phyloP scores from a whole-genome alignment of 2,113 vertebrate species.

The Lagenorhynchus albirostris region DNA sequence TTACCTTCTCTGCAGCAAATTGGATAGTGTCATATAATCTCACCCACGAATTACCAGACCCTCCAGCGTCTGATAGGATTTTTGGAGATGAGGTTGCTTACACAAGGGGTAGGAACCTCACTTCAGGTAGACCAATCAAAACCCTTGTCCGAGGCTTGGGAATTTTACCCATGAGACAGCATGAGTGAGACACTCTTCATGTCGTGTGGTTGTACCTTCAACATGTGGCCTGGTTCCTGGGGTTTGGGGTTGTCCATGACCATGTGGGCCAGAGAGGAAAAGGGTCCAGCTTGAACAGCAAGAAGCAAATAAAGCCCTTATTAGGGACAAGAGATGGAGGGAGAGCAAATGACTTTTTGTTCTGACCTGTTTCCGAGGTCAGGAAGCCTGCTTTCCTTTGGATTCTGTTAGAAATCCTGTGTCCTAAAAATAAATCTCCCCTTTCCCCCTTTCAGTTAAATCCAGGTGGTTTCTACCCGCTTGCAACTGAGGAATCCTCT shows the following conservation, averaged over 20 bases:
- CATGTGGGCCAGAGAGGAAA: background rate
- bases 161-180: background rate
- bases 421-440: background rate
- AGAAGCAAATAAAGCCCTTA: background rate
- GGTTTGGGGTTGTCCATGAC: rapidly evolving
- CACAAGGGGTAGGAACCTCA: background rate
- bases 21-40: background rate
- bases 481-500: background rate
- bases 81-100: background rate
- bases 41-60: background rate
- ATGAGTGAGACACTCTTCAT: background rate
- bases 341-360: background rate
- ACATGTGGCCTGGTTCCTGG: background rate
- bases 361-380: background rate
- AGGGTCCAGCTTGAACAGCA: background rate
- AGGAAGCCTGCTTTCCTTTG: background rate
- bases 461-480: background rate
- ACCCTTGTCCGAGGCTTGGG: background rate
- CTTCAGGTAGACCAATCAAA: background rate
- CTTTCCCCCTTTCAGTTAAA: background rate
- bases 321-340: background rate
- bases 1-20: background rate
- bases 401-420: background rate
- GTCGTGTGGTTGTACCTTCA: background rate
- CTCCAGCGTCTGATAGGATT: background rate